Percentiles rank a stretch among this genome's conserved stretches.
Evolutionary conservation across 2,797 vertebrate species (phyloP).

Genomic region (Neomorphus geoffroyi): DNA sequence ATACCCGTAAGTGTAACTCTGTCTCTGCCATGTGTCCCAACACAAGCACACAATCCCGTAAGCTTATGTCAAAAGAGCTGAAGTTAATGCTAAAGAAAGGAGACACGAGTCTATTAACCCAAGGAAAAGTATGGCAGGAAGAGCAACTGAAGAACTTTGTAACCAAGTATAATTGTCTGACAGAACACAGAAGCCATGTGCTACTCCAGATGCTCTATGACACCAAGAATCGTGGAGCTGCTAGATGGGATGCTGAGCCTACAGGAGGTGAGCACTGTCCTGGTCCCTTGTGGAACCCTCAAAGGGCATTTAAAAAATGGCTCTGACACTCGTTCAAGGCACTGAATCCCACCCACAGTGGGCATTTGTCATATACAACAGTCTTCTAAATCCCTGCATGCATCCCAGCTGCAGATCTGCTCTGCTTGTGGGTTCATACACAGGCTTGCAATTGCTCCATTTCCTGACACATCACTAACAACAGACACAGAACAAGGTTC

Average conservation of each 20-base stretch:
- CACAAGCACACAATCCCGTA: not conserved
- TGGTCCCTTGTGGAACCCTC: not conserved
- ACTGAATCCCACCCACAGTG: not conserved
- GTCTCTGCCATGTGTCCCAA: not conserved
- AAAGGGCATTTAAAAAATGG: not conserved
- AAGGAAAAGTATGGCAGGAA: not conserved
- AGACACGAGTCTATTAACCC: not conserved
- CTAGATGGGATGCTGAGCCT: not conserved
- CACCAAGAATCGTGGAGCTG: not conserved
- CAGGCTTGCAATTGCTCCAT: not conserved
- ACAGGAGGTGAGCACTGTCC: not conserved
- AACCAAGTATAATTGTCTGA: not conserved
- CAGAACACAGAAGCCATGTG: not conserved
- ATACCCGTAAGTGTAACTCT: not conserved
- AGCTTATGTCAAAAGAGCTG: not conserved
- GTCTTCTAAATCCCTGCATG: not conserved
- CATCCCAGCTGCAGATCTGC: not conserved
- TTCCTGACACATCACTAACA: not conserved
- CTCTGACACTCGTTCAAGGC: not conserved
- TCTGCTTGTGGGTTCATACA: not conserved
- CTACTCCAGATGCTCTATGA: not conserved
- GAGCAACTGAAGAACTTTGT: not conserved
- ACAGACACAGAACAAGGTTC: fast-evolving
- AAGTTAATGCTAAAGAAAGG: not conserved
- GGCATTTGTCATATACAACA: not conserved